phyloP scores from a whole-genome alignment of 2,797 vertebrate species.

The Fistularia tabacaria region DNA sequence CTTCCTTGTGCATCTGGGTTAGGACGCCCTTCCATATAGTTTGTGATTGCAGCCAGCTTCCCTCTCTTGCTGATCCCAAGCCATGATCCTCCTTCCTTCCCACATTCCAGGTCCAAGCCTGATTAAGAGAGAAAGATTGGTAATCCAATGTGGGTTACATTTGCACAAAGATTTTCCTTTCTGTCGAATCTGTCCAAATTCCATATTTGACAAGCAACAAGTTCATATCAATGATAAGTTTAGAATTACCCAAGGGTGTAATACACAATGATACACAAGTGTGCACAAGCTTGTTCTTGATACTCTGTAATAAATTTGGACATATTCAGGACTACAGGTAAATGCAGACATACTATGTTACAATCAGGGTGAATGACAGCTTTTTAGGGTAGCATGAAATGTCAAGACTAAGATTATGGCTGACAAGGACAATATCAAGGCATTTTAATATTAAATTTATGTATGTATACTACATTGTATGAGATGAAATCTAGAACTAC shows the following conservation, averaged over 20 bases:
- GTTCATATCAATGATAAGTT: no score
- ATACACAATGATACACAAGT: not conserved
- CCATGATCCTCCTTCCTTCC: constrained; percentile 95
- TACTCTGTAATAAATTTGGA: no score
- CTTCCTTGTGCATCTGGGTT: constrained; percentile 85
- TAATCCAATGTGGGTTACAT: not conserved
- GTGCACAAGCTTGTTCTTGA: not conserved
- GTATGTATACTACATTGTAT: no score
- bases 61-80: constrained; percentile 91
- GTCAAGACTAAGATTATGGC: no score
- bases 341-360: no score
- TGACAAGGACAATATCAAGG: no score
- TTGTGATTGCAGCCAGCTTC: constrained; percentile 90
- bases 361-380: no score
- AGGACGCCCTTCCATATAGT: constrained; percentile 85
- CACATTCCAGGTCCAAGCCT: constrained; percentile 93
- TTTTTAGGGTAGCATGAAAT: no score
- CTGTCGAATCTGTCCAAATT: not conserved
- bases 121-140: constrained; percentile 7
- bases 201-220: not conserved
- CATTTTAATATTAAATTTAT: no score
- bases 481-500: no score
- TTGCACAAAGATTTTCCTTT: not conserved
- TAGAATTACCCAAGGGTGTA: no score
- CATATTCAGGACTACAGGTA: no score